A percentile compares a stretch with the other conserved stretches of the same genome.
phyloP scores from a whole-genome alignment of 1,140 invertebrate genomes.

The Nebria ingens region DNA sequence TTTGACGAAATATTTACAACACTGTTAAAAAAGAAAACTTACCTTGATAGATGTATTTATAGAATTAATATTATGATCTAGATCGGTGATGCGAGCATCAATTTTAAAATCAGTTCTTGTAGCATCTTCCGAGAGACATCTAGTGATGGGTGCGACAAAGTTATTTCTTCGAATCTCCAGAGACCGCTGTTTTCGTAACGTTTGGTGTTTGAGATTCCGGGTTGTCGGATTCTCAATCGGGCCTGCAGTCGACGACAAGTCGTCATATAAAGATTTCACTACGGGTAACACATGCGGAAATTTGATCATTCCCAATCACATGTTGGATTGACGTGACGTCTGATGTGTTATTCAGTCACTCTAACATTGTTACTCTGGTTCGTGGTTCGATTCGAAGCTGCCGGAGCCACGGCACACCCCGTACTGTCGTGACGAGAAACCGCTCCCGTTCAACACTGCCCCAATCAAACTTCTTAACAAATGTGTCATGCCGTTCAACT shows the following conservation, averaged over 20 bases:
- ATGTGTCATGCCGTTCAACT: not conserved
- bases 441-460: not conserved
- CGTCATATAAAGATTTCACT: not conserved
- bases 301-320: not conserved
- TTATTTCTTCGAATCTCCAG: not conserved
- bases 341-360: not conserved
- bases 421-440: not conserved
- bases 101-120: too few relatives aligned
- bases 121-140: not conserved
- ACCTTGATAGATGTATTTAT: too few relatives aligned
- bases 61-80: too few relatives aligned
- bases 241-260: too few relatives aligned
- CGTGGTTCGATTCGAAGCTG: not conserved
- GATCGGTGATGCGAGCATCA: too few relatives aligned
- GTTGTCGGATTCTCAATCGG: too few relatives aligned
- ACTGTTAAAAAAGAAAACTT: too few relatives aligned
- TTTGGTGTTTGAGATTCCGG: too few relatives aligned
- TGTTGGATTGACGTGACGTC: not conserved
- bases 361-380: not conserved
- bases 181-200: not conserved
- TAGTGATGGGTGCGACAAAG: not conserved
- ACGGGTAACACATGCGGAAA: not conserved
- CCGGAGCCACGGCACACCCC: not conserved
- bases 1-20: too few relatives aligned
- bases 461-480: slow-evolving; percentile 8